These are phyloP conservation scores for Mya arenaria DNA, from an alignment of 1,140 invertebrate genomes.

Conservation along the genomic window DNA sequence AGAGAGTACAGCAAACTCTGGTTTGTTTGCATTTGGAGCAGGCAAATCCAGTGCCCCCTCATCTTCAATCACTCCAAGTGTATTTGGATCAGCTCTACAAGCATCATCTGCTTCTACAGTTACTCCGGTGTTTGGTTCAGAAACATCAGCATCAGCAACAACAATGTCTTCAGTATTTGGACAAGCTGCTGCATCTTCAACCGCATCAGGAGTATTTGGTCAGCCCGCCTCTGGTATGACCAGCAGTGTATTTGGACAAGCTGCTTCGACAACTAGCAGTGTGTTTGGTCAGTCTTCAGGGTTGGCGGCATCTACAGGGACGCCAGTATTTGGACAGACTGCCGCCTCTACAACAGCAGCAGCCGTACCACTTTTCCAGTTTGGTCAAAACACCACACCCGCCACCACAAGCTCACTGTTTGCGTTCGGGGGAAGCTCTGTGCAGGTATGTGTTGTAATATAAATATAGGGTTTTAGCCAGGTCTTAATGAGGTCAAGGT, in stretches of 20 bases:
- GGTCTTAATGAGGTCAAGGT: too few species aligned
- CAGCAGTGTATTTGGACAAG: background rate
- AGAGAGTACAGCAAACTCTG: background rate
- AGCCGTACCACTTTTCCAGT: conserved; percentile 7
- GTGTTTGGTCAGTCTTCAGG: background rate
- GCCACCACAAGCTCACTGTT: background rate
- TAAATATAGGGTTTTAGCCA: too few species aligned
- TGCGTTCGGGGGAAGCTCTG: background rate
- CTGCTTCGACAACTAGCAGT: background rate
- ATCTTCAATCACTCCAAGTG: background rate
- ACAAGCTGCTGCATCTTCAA: too few species aligned
- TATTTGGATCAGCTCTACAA: background rate
- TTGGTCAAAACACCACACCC: background rate
- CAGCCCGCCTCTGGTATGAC: too few species aligned
- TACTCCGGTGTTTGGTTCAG: background rate
- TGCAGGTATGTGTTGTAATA: background rate
- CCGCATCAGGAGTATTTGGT: too few species aligned
- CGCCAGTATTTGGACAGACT: conserved; percentile 18
- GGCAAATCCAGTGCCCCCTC: too few species aligned
- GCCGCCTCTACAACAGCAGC: background rate
- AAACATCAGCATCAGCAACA: background rate
- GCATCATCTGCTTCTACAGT: background rate
- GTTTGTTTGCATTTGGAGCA: conserved; percentile 12
- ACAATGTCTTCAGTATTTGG: too few species aligned
- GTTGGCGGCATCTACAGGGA: background rate